phyloP scores from a whole-genome alignment of 2,113 vertebrate species.

The Ciconia boyciana region DNA sequence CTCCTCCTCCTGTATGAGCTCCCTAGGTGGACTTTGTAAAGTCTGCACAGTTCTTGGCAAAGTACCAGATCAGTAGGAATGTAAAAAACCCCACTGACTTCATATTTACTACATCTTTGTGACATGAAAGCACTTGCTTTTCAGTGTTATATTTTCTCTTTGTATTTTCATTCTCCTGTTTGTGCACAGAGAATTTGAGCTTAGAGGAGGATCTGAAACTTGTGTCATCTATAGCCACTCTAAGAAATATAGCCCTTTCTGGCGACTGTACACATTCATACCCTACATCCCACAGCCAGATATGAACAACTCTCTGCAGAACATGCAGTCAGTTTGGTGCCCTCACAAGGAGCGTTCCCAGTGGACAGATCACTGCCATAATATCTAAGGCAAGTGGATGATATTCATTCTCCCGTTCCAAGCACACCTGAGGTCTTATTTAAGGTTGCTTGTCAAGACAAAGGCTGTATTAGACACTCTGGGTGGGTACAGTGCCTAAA shows the following conservation, averaged over 20 bases:
- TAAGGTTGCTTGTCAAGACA: neutral
- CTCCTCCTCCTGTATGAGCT: neutral
- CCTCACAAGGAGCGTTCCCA: neutral
- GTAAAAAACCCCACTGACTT: neutral
- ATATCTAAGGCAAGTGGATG: neutral
- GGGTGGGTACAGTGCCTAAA: neutral
- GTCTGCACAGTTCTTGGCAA: neutral
- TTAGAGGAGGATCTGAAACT: neutral
- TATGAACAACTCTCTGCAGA: neutral
- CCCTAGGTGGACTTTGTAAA: neutral
- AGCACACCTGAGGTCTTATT: neutral
- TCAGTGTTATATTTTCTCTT: neutral
- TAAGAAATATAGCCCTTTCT: neutral
- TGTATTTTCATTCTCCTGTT: neutral
- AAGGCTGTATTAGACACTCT: neutral
- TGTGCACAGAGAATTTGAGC: rapidly evolving
- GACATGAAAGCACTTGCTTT: neutral
- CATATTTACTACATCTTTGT: neutral
- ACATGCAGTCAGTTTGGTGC: neutral
- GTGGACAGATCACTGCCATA: neutral
- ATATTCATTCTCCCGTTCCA: neutral
- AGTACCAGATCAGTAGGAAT: neutral
- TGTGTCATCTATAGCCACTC: neutral
- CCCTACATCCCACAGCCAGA: neutral
- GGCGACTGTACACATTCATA: no score